These are phyloP conservation scores for Xestoiulus laeticollis DNA, from an alignment of 2,888 invertebrate genomes.

Conservation along the genomic window DNA sequence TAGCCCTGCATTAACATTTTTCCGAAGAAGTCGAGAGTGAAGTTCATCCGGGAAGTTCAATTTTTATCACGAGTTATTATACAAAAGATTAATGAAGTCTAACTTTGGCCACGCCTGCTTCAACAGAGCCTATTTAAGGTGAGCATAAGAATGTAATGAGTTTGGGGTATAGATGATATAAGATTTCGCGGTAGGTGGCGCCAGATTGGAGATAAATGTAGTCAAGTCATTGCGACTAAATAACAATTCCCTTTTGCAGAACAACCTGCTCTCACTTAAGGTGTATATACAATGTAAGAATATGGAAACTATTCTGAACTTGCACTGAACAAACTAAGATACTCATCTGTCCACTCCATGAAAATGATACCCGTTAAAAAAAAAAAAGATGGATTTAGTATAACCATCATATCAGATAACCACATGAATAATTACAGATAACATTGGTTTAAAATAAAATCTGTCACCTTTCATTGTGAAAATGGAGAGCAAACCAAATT, in stretches of 20 bases:
- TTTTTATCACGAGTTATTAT: slow-evolving; percentile 46
- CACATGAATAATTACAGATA: too few relatives aligned
- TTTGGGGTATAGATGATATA: slow-evolving; percentile 36
- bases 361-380: too few relatives aligned
- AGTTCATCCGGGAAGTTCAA: slow-evolving; percentile 45
- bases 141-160: slow-evolving; percentile 10
- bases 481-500: too few relatives aligned
- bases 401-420: too few relatives aligned
- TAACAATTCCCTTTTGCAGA: neutral
- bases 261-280: neutral
- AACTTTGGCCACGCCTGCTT: slow-evolving; percentile 43
- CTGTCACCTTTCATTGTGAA: too few relatives aligned
- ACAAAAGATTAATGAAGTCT: slow-evolving; percentile 47
- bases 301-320: neutral
- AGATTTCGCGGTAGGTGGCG: slow-evolving; percentile 41
- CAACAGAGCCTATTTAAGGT: slow-evolving; percentile 42
- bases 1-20: neutral
- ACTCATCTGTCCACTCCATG: neutral
- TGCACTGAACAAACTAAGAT: neutral
- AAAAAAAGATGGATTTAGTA: too few relatives aligned
- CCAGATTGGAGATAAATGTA: slow-evolving; percentile 13
- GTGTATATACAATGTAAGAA: neutral
- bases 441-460: too few relatives aligned
- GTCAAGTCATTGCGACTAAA: slow-evolving; percentile 8
- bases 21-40: neutral